These are phyloP conservation scores for Dicrostonyx torquatus DNA, from an alignment of 2,797 vertebrate genomes.

Conservation along the genomic window DNA sequence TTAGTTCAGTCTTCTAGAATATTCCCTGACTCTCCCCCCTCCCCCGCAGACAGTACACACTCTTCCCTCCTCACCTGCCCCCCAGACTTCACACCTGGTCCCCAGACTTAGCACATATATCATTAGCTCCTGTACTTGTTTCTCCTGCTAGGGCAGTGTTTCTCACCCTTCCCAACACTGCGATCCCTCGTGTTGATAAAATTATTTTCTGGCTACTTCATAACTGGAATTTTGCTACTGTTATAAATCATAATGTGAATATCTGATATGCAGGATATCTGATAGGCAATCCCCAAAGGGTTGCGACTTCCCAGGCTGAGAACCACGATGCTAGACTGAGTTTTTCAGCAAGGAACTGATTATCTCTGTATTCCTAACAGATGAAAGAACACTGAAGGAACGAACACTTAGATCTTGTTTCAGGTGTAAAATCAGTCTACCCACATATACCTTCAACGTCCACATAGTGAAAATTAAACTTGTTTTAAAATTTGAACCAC, in stretches of 20 bases:
- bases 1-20: background rate
- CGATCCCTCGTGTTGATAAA: background rate
- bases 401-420: background rate
- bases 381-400: background rate
- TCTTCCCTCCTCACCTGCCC: background rate
- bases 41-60: background rate
- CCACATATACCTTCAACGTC: background rate
- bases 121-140: background rate
- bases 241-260: background rate
- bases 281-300: background rate
- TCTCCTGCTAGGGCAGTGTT: background rate
- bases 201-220: background rate
- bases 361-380: background rate
- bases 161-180: background rate
- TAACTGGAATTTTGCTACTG: background rate
- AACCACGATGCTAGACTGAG: background rate
- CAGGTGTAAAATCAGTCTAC: background rate
- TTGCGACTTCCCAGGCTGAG: background rate
- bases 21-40: background rate
- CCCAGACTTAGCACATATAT: slow-evolving; percentile 1
- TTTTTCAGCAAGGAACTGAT: slow-evolving; percentile 26
- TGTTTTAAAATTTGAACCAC: slow-evolving; percentile 44
- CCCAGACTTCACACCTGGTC: background rate
- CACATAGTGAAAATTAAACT: background rate
- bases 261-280: background rate